phyloP scores from a whole-genome alignment of 2,888 invertebrate genomes.

The Dorcus hopei region DNA sequence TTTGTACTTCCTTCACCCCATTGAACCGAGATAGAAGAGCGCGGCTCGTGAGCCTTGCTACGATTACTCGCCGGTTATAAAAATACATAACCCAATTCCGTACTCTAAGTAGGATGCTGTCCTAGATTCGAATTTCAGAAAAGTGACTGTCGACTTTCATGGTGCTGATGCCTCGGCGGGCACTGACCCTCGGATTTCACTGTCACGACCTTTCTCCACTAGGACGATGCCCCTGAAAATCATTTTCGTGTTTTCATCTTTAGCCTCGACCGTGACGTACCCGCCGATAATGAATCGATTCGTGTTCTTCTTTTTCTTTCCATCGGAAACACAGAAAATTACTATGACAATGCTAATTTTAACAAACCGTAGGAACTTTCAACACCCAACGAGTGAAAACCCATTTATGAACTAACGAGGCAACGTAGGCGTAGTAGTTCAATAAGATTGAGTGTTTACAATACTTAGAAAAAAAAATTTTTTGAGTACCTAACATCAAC shows the following conservation, averaged over 20 bases:
- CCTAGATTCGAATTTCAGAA: constrained; percentile 37
- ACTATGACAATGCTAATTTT: too few species aligned
- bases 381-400: too few species aligned
- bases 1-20: too few species aligned
- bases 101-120: constrained; percentile 30
- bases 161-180: constrained; percentile 24
- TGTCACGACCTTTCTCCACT: constrained; percentile 33
- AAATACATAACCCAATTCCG: constrained; percentile 41
- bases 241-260: constrained; percentile 12
- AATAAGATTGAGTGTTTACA: too few species aligned
- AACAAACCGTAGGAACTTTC: too few species aligned
- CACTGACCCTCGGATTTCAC: constrained; percentile 31
- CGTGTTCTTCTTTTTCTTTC: too few species aligned
- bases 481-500: too few species aligned
- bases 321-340: too few species aligned
- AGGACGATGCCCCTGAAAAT: constrained; percentile 26
- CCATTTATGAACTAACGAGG: too few species aligned
- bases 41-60: constrained; percentile 27
- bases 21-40: neutral
- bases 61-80: constrained; percentile 27
- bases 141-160: constrained; percentile 38
- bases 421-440: too few species aligned
- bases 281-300: too few species aligned
- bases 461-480: too few species aligned
- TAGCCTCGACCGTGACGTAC: neutral